Evolutionary conservation across 2,797 vertebrate genomes (phyloP), one percentile per base, ranked within the genome.

Genomic region (Adelosebastes latens): DNA sequence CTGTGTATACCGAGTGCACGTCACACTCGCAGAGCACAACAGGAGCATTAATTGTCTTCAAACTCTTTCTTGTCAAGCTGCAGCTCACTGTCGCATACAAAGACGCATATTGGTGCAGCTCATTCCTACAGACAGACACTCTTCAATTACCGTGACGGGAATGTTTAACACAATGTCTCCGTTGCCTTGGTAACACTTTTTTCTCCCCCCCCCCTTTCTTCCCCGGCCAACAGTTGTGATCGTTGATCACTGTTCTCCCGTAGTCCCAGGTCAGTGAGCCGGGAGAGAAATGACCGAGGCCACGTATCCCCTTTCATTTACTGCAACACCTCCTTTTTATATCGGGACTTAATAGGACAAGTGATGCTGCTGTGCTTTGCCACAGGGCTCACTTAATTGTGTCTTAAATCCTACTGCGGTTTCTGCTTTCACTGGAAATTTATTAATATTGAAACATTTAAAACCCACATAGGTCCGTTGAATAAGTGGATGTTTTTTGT

Each of bases 111-210:
- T 32, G 58, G 68, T 27, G 59, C 70, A 81, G 73, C 84, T 88
- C 81, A 76, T 85, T 92, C 86, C 68, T 76, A 36, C 68, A 74
- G 77, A 83, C 60, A 77, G 77, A 79, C 75, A 77, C 83, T 79
- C 63, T 78, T 91, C 80, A 87, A 82, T 89, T 87, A 83, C 84
- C n/a, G 65, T 86, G 86, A 93, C 36, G 6, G 82, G 83, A 85
- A 89, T 88, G 81, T 91, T 92, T 90, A 90, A 88, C 82, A 71
- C 83, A 71, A 61, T 84, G 64, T 83, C 65, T 75, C 63, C 18
- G 91, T 92, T 90, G 83, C 91, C 89, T 34, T 72, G 86, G 90
- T 76, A 90, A 92, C 90, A 31, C 34, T 14, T 25, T 53, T 27
- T 18, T 20, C 71, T 31, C 22, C 29, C 10, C 18, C 18, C 6